phyloP scores from a whole-genome alignment of 2,888 invertebrate species.

The Drymonia ruficornis region DNA sequence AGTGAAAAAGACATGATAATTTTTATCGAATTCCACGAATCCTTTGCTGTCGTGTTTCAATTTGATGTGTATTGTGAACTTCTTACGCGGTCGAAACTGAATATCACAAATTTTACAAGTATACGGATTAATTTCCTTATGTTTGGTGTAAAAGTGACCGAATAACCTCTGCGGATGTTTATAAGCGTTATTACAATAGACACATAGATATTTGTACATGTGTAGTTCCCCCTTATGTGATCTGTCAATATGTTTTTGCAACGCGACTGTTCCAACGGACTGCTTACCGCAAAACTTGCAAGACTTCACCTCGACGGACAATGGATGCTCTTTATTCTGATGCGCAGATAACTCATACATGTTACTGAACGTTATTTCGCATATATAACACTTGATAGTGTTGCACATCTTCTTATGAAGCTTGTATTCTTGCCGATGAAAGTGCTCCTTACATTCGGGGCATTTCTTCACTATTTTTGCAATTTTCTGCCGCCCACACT shows the following conservation, averaged over 20 bases:
- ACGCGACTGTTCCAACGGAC: constrained; percentile 50
- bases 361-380: constrained; percentile 46
- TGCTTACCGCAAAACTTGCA: constrained; percentile 65
- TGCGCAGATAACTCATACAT: constrained; percentile 55
- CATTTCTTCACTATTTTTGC: constrained; percentile 32
- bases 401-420: constrained; percentile 50
- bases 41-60: constrained; percentile 64
- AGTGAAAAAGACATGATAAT: constrained; percentile 67
- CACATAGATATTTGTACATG: constrained; percentile 68
- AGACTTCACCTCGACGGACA: constrained; percentile 42
- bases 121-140: constrained; percentile 64
- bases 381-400: constrained; percentile 53
- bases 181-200: constrained; percentile 55
- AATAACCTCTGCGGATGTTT: constrained; percentile 71
- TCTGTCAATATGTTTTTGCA: constrained; percentile 61
- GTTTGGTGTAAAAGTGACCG: constrained; percentile 60
- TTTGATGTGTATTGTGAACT: constrained; percentile 72
- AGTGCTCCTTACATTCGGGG: constrained; percentile 41
- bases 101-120: constrained; percentile 67
- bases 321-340: constrained; percentile 49
- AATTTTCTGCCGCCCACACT: constrained; percentile 22
- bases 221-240: constrained; percentile 51
- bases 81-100: constrained; percentile 58
- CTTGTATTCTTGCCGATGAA: constrained; percentile 18
- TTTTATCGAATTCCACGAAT: constrained; percentile 69